Conservation (phyloP, 2,797 vertebrate species). For the Psittacula echo region DNA sequence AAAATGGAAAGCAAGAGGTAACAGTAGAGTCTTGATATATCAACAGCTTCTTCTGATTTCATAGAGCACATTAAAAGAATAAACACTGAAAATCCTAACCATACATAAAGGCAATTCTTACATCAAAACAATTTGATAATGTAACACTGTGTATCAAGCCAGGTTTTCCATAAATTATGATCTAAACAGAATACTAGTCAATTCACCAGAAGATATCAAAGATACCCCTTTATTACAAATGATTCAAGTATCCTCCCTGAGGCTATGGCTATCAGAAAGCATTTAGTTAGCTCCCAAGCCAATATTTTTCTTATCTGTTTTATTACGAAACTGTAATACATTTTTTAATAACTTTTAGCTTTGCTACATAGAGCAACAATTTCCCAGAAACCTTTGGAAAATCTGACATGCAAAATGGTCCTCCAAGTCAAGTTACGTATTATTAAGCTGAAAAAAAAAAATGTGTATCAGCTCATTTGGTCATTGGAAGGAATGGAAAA, state of each 20-base stretch:
- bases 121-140: constrained; percentile 55
- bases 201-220: constrained; percentile 75
- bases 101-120: constrained; percentile 56
- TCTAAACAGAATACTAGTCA: constrained; percentile 74
- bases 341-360: constrained; percentile 78
- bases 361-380: constrained; percentile 67
- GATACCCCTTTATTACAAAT: constrained; percentile 70
- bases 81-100: neutral
- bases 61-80: neutral
- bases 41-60: constrained; percentile 1
- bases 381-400: constrained; percentile 73
- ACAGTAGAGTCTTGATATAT: neutral
- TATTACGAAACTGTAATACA: constrained; percentile 72
- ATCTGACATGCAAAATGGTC: constrained; percentile 69
- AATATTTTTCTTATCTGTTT: constrained; percentile 70
- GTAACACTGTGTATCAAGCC: constrained; percentile 29
- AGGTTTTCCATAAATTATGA: constrained; percentile 71
- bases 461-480: constrained; percentile 47
- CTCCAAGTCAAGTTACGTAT: constrained; percentile 66
- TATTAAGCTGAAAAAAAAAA: constrained; percentile 57
- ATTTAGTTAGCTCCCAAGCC: constrained; percentile 70
- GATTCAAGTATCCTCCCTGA: constrained; percentile 71
- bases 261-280: constrained; percentile 74
- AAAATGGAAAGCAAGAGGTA: neutral
- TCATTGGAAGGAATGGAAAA: constrained; percentile 61